Conservation (phyloP, 2,888 invertebrate genomes). For the Cephonodes hylas region DNA sequence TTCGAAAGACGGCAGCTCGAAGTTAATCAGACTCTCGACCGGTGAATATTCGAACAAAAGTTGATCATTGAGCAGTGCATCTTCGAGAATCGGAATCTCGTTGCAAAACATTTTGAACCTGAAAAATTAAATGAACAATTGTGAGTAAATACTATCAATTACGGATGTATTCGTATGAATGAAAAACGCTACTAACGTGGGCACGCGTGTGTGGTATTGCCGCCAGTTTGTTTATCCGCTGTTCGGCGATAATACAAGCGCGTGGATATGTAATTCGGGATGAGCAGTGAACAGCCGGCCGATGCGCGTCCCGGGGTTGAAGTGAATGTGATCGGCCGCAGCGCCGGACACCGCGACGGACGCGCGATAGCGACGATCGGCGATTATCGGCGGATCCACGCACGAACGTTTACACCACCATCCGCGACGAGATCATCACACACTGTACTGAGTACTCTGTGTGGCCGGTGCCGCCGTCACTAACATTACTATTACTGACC, state of each 20-base stretch:
- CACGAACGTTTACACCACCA: conserved; percentile 39
- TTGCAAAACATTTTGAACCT: conserved; percentile 65
- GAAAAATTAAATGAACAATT: conserved; percentile 30
- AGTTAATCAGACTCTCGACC: conserved; percentile 71
- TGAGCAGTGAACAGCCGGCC: conserved; percentile 51
- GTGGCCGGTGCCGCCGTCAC: neutral
- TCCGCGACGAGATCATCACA: conserved; percentile 22
- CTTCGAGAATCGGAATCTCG: conserved; percentile 52
- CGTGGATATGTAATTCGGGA: conserved; percentile 36
- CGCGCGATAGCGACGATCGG: conserved; percentile 70
- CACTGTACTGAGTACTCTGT: conserved; percentile 13
- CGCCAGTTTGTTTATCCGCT: conserved; percentile 20
- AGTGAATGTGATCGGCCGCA: conserved; percentile 51
- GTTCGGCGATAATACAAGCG: conserved; percentile 15
- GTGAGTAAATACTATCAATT: neutral
- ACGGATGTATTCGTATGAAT: conserved; percentile 14
- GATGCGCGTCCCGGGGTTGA: conserved; percentile 55
- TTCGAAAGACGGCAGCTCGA: conserved; percentile 61
- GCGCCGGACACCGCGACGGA: conserved; percentile 65
- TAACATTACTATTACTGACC: conserved; percentile 6
- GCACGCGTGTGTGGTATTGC: conserved; percentile 1
- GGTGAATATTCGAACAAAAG: conserved; percentile 70
- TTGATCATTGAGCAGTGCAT: conserved; percentile 62
- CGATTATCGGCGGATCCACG: conserved; percentile 66
- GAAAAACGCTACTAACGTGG: conserved; percentile 8